These are phyloP conservation scores for Balanococcus diminutus DNA, from an alignment of 2,888 invertebrate genomes.

Conservation along the genomic window DNA sequence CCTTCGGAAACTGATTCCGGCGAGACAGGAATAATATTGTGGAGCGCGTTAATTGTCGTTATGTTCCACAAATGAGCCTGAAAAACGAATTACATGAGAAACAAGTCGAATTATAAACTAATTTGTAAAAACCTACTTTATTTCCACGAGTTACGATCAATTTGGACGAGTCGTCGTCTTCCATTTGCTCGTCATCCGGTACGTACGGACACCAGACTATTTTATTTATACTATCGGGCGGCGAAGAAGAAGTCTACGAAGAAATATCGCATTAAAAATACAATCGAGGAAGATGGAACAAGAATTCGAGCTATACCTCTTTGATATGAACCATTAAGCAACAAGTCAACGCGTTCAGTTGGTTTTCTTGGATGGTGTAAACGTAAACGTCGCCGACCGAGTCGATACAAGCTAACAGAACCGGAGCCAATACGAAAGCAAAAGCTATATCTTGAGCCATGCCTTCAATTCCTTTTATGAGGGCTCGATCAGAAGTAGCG, in stretches of 20 bases:
- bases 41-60: conserved; percentile 62
- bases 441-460: conserved; percentile 91
- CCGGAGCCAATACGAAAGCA: conserved; percentile 78
- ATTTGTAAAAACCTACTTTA: conserved; percentile 1
- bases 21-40: conserved; percentile 62
- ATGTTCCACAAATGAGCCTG: conserved; percentile 68
- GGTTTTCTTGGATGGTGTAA: conserved; percentile 74
- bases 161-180: conserved; percentile 48
- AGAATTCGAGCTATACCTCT: conserved; percentile 52
- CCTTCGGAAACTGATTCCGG: conserved; percentile 63
- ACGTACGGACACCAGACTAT: conserved; percentile 86
- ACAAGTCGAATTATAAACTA: too few relatives aligned
- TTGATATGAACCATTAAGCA: conserved; percentile 57
- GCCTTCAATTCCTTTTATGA: conserved; percentile 87
- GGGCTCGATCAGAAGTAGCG: conserved; percentile 74
- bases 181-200: conserved; percentile 67
- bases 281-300: neutral
- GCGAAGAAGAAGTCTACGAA: neutral
- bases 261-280: neutral
- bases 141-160: conserved; percentile 48
- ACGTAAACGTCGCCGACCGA: conserved; percentile 83
- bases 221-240: conserved; percentile 39
- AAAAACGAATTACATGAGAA: conserved; percentile 58
- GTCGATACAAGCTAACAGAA: conserved; percentile 86
- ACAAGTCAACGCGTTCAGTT: neutral